Base-by-base conservation (phyloP, 2,113 vertebrate genomes). In the Verasper variegatus region DNA sequence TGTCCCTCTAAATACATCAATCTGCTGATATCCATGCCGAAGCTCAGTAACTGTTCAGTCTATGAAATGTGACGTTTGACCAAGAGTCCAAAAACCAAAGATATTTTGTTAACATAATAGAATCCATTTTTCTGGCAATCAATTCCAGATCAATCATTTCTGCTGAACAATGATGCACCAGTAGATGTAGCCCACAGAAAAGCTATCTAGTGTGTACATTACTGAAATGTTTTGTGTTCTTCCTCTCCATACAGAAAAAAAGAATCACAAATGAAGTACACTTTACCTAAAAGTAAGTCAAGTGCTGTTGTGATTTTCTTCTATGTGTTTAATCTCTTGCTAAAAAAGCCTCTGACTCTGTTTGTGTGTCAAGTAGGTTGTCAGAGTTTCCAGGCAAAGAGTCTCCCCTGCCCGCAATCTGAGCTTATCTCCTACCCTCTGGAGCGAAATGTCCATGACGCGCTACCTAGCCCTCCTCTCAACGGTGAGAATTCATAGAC, bases 381-480 rank as follows among this genome's bases (percentile, higher is more conserved):
- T 79, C 89, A 93, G 71, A 85, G 73, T 83, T 87, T 93, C 62
- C 90, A 91, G 66, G 86, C 85, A n/a, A 94, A 93, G 84, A 89
- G 80, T 73, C 85, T 94, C 42, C 70, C 91, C 0, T 84, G 89
- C 37, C 58, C 92, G 0, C 40, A 89, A 31, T 91, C 94, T 0
- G 78, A 83, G 57, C 88, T 96, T 21, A 80, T 93, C 65, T 92
- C 94, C 2, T 96, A 94, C 82, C 93, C 95, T 27, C 77, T 83
- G 13, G 82, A 85, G 18, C 75, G 93, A 73, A 86, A 83, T 3
- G 51, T n/a, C 0, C 92, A 90, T 0, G 94, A 91, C 23, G 91
- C 91, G 68, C 87, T 95, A 2, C 92, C 90, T 1, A 76, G 2
- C 70, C 91, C 89, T 63, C 94, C 93, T 57, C 93, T 91, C 0